Evolutionary conservation across 2,888 invertebrate species (phyloP), one percentile per base, ranked within the genome.

Genomic region (Rhagonycha lutea): DNA sequence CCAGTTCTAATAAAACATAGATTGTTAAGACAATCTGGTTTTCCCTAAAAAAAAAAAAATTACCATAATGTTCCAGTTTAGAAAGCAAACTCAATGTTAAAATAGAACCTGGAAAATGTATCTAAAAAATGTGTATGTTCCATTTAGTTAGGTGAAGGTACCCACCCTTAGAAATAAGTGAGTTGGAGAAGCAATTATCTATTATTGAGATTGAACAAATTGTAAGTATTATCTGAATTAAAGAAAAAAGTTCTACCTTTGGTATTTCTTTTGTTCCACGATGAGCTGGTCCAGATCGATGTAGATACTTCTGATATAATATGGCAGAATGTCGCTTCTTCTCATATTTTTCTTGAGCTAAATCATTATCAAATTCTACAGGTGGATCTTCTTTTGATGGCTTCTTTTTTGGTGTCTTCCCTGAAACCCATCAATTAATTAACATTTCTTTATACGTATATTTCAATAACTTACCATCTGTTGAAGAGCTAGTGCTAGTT

Each of bases 251-350:
- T 65, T 14, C 3, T 9, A 95, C 95, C 90, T 94, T 91, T 3
- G 97, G 97, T 74, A 96, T 91, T 86, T 94, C 92, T 85, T 97
- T 97, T 7, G 92, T 89, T 7, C 97, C 97, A 23, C 94, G 93
- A 89, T 96, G 92, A 82, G 92, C 91, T 0, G 97, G 96, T 12
- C 94, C 95, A 73, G 93, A 92, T 82, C 95, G 91, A 80, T 94
- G 92, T 78, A 95, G 89, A 86, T 93, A 97, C 80, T 92, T 92
- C 79, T 94, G 92, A 86, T 96, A 97, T 24, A 93, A 87, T 61
- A 90, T 90, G 0, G 92, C 91, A 0, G 91, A 90, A 80, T 92
- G 89, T 74, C 92, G 91, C 84, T 90, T 93, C 67, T 92, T 92
- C 83, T 94, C 93, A 84, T 91, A 90, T 14, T 91, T 89, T 80